These are phyloP conservation scores for Arvicanthis niloticus DNA, from an alignment of 2,113 vertebrate genomes.

Conservation along the genomic window DNA sequence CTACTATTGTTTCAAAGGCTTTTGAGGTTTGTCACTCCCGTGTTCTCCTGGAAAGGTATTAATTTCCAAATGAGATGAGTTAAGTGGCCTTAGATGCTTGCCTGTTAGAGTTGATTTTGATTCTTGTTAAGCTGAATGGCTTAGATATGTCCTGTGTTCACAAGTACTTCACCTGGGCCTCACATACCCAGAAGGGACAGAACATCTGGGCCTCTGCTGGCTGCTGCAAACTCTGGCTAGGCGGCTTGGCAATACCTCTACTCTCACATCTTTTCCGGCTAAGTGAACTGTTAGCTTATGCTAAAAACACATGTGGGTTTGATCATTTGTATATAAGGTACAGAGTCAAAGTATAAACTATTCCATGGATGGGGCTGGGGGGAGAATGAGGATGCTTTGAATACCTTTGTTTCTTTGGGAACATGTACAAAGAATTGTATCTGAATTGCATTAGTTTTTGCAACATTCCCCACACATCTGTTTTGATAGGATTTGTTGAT, in stretches of 20 bases:
- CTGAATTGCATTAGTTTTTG: conserved; percentile 48
- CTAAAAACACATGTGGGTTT: background rate
- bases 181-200: background rate
- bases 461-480: background rate
- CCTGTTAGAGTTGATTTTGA: conserved; percentile 52
- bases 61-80: conserved; percentile 8
- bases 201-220: conserved; percentile 32
- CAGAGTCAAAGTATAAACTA: background rate
- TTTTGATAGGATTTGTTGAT: conserved; percentile 14
- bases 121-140: conserved; percentile 40
- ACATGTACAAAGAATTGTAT: background rate
- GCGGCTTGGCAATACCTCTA: conserved; percentile 2
- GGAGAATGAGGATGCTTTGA: background rate
- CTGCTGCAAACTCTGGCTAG: background rate
- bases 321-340: conserved; percentile 12
- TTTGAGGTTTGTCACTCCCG: background rate
- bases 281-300: conserved; percentile 63
- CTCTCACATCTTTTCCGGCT: conserved; percentile 32
- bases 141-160: conserved; percentile 36
- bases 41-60: background rate
- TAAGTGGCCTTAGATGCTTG: conserved; percentile 13
- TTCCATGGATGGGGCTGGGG: background rate
- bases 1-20: background rate
- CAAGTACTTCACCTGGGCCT: conserved; percentile 38
- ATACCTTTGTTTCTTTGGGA: conserved; percentile 53